Conservation (phyloP, 1,140 invertebrate species). For the Dendroctonus ponderosae region DNA sequence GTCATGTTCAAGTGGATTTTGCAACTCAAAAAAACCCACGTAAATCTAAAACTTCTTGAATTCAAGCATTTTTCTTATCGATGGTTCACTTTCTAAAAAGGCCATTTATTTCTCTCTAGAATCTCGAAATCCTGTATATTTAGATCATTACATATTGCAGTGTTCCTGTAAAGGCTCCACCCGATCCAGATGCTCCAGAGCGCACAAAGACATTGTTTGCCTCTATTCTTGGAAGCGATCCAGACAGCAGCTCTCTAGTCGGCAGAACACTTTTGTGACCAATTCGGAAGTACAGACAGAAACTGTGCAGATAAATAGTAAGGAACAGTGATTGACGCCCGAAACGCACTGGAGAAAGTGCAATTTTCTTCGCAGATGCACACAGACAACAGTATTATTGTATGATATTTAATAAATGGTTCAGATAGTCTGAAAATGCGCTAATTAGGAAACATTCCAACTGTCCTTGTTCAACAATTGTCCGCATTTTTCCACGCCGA, state of each 20-base stretch:
- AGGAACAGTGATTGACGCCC: background rate
- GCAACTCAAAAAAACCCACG: background rate
- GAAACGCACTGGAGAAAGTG: too few species aligned
- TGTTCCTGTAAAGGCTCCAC: conserved; percentile 5
- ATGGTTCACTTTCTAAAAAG: too few species aligned
- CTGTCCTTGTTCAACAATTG: too few species aligned
- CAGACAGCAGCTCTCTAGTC: conserved; percentile 7
- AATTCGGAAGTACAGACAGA: background rate
- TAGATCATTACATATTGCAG: background rate
- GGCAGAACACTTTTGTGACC: conserved; percentile 3
- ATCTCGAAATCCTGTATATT: background rate
- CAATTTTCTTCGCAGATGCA: too few species aligned
- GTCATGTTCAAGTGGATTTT: background rate
- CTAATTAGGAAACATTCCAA: too few species aligned
- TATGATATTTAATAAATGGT: too few species aligned
- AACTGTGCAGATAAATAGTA: background rate
- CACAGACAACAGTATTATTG: too few species aligned
- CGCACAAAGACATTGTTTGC: conserved; percentile 7
- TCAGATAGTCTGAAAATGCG: too few species aligned
- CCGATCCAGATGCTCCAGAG: conserved; percentile 11
- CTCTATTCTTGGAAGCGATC: conserved; percentile 16
- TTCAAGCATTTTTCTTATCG: too few species aligned
- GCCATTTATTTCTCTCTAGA: too few species aligned
- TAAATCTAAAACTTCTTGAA: too few species aligned
- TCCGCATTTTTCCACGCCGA: too few species aligned